These are phyloP conservation scores for Strix uralensis DNA, from an alignment of 2,113 vertebrate genomes.

Conservation along the genomic window DNA sequence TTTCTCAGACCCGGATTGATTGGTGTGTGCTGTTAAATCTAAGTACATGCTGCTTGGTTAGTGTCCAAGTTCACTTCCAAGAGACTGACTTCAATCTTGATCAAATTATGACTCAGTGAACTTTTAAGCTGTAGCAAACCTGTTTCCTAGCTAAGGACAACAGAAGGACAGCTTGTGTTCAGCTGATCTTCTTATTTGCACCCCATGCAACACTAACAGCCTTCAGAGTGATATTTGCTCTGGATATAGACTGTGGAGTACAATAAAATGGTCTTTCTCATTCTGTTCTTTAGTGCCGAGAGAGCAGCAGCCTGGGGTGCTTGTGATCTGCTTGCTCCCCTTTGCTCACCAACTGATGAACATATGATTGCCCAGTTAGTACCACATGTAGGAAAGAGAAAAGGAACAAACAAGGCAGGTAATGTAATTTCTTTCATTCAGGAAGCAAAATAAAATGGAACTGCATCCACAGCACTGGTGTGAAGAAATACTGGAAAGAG, in stretches of 20 bases:
- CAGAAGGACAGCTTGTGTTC: background rate
- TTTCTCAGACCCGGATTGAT: background rate
- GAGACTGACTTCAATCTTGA: slow-evolving; percentile 9
- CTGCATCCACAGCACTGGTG: background rate
- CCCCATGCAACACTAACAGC: background rate
- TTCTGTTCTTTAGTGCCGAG: background rate
- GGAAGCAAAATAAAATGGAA: background rate
- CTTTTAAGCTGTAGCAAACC: background rate
- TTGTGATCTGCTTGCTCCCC: background rate
- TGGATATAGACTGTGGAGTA: background rate
- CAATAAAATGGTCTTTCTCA: background rate
- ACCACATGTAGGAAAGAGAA: background rate
- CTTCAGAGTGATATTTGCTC: background rate
- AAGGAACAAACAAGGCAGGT: background rate
- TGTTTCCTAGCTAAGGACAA: background rate
- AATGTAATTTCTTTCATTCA: background rate
- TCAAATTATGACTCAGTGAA: slow-evolving; percentile 17
- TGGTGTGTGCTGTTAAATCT: background rate
- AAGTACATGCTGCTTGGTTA: background rate
- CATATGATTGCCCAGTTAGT: background rate
- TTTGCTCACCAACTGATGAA: background rate
- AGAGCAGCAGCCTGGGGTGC: background rate
- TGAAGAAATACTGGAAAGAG: background rate
- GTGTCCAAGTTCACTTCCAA: slow-evolving; percentile 5
- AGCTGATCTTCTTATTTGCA: background rate